Base-by-base conservation (phyloP, 2,797 vertebrate species). In the Cyprinella venusta region DNA sequence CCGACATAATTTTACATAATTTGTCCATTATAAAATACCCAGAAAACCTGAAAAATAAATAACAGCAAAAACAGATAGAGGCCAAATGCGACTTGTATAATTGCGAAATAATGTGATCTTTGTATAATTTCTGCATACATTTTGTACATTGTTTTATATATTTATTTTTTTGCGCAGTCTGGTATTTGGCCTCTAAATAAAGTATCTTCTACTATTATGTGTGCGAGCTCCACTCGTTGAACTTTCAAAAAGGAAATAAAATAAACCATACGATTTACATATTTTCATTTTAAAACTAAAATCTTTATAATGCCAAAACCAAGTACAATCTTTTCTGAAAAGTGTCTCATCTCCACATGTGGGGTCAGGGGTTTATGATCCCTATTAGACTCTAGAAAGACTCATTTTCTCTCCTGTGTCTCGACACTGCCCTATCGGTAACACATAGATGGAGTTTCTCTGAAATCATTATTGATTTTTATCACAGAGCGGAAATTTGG, bases 391-490 rank as follows among this genome's bases (percentile, higher is more conserved):
- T 40, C 45, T 65, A 76, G 80, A 64, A 65, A 82, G 64, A 45
- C 48, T 30, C 0, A 1, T 59, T 79, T 84, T 33, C 10, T 79
- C 56, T 79, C n/a, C 16, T 3, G 7, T 72, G 59, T 80, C 50
- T 80, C 50, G 18, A 8, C 21, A 2, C 33, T 68, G 26, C 45
- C 33, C 45, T 84, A 76, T 79, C 77, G 65, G 56, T 79, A 75
- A 59, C 52, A 64, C 63, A 70, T 52, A 77, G 56, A 86, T 83
- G 61, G 26, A 77, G 67, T 64, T 80, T 74, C 71, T 84, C 71
- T 69, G 74, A 77, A 76, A 86, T 84, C 85, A 81, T 52, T 76
- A 86, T 83, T 71, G 85, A 86, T 86, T 86, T 80, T 80, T 65
- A 36, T 77, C 72, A 61, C 24, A 48, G 50, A 80, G 30, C 71